These are phyloP conservation scores for Carcinoscorpius rotundicauda DNA, from an alignment of 1,140 invertebrate genomes.

Conservation along the genomic window DNA sequence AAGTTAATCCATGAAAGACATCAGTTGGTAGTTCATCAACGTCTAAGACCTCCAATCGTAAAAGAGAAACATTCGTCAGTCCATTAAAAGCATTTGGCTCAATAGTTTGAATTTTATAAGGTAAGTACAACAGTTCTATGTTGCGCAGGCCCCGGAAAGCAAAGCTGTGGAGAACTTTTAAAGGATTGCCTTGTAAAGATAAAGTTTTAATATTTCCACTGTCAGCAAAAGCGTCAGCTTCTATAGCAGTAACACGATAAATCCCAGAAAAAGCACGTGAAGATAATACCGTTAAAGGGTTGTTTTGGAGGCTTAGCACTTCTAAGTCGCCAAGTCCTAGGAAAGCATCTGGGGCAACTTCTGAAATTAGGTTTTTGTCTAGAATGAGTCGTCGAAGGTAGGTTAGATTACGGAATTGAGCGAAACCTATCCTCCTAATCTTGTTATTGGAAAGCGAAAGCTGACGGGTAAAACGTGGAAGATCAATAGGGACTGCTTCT, in stretches of 20 bases:
- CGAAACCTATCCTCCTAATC: not conserved
- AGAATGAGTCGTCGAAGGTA: conserved; percentile 56
- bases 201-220: not conserved
- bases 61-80: not conserved
- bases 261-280: conserved; percentile 66
- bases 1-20: not conserved
- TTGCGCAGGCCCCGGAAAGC: not conserved
- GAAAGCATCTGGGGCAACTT: conserved; percentile 67
- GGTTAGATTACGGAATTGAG: conserved; percentile 49
- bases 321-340: conserved; percentile 56
- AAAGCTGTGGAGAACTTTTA: not conserved
- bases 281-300: conserved; percentile 55
- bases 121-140: conserved; percentile 1
- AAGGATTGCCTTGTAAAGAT: not conserved
- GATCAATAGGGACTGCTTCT: not conserved
- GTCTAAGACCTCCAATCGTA: not conserved
- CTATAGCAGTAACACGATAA: conserved; percentile 56
- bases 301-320: conserved; percentile 67
- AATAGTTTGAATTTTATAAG: not conserved
- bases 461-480: not conserved
- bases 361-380: conserved; percentile 64
- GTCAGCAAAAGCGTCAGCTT: conserved; percentile 45
- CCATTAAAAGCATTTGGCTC: not conserved
- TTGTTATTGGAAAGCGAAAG: not conserved
- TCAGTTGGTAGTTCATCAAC: not conserved